Base-by-base conservation (phyloP, 2,797 vertebrate genomes). In the Anguilla pacifica region DNA sequence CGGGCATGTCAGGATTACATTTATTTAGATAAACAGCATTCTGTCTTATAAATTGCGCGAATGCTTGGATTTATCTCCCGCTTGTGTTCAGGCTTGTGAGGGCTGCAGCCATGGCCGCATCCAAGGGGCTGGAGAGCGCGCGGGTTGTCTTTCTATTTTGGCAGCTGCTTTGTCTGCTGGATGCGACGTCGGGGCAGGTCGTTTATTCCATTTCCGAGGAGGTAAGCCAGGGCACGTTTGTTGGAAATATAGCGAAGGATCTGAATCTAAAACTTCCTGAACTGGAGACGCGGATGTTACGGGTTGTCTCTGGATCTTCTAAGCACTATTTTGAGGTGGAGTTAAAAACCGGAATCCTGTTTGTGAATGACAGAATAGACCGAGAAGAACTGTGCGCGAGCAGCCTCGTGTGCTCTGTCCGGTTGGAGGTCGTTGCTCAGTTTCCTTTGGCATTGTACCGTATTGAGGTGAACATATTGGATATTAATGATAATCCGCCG, bases 311-410 rank as follows among this genome's bases (percentile, higher is more conserved):
- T 5, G 74, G 19, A 46, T 79, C 74, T 22, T 22, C 35, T 46
- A 79, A 46, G 6, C 13, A 39, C 2, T 83, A 83, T 53, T 83
- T 83, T 53, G 49, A 51, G n/a, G 46, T 83, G 25, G 28, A 83
- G n/a, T 53, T 51, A 4, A 49, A 83, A 53, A 83, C 22, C 1
- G 81, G 81, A 51, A 83, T 83, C 11, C 25, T 83, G 19, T 53
- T 51, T 53, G 81, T 83, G 81, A 83, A 83, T 51, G 81, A 83
- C 2, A 83, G 81, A 83, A 28, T 83, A 11, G 81, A 83, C 46
- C 3, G 81, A 83, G 81, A 83, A 9, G 81, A 83, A 22, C 46
- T 83, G 22, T 83, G 81, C 53, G 19, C 22, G n/a, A 53, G 3
- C 25, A 53, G 46, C 10, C 46, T 51, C 22, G 2, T 6, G 0